These are phyloP conservation scores for Martes martes DNA, from an alignment of 2,113 vertebrate genomes.

Conservation along the genomic window DNA sequence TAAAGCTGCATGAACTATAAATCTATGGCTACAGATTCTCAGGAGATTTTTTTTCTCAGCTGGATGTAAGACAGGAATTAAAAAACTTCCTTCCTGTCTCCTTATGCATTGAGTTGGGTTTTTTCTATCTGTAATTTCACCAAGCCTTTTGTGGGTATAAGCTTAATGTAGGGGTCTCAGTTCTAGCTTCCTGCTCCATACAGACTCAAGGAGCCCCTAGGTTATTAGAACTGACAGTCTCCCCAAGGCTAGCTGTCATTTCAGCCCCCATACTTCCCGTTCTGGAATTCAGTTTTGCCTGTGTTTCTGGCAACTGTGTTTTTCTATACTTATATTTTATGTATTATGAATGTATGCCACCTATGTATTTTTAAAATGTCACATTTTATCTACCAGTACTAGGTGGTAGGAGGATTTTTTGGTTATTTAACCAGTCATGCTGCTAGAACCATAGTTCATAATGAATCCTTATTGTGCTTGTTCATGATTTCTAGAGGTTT, in stretches of 20 bases:
- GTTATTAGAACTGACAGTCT: background rate
- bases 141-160: background rate
- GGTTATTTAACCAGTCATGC: background rate
- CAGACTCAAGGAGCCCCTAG: background rate
- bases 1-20: background rate
- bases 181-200: background rate
- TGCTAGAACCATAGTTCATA: background rate
- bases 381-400: background rate
- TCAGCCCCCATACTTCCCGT: background rate
- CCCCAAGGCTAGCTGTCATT: background rate
- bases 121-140: background rate
- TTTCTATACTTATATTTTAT: background rate
- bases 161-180: background rate
- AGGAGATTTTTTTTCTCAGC: background rate
- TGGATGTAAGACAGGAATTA: background rate
- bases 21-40: background rate
- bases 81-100: background rate
- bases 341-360: background rate
- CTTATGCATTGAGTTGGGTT: background rate
- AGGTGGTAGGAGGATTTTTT: background rate
- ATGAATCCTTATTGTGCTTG: background rate
- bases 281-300: conserved; percentile 1
- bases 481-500: conserved; percentile 8
- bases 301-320: background rate
- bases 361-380: background rate